These are phyloP conservation scores for Brachyhypopomus gauderio DNA, from an alignment of 2,113 vertebrate species.

Conservation along the genomic window DNA sequence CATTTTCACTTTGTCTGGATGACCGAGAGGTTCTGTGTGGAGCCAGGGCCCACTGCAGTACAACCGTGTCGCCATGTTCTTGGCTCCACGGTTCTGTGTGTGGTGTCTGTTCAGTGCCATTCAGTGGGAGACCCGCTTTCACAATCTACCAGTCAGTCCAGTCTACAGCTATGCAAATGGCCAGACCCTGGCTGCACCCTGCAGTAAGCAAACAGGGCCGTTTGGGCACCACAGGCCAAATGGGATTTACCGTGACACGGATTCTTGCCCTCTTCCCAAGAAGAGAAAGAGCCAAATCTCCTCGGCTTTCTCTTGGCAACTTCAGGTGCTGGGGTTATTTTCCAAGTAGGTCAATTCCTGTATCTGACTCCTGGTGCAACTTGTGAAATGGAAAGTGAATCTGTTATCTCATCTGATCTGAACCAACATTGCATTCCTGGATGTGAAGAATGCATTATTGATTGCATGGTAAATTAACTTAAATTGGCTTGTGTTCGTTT, in stretches of 20 bases:
- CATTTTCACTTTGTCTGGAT: slow-evolving; percentile 57
- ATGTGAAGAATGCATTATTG: slow-evolving; percentile 12
- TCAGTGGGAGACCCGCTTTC: slow-evolving; percentile 34
- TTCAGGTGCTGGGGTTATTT: slow-evolving; percentile 57
- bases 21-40: slow-evolving; percentile 61
- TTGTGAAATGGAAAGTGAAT: slow-evolving; percentile 12
- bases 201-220: slow-evolving; percentile 29
- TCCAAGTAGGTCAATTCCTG: slow-evolving; percentile 22
- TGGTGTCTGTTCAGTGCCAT: slow-evolving; percentile 46
- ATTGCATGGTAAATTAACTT: neutral
- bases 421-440: neutral
- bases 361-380: neutral
- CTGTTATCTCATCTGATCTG: slow-evolving; percentile 5
- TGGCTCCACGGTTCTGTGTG: slow-evolving; percentile 53
- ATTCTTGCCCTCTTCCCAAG: slow-evolving; percentile 40
- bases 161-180: slow-evolving; percentile 41
- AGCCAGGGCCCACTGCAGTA: slow-evolving; percentile 50
- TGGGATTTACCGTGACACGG: slow-evolving; percentile 56
- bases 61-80: slow-evolving; percentile 28
- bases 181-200: slow-evolving; percentile 30
- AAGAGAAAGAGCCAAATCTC: slow-evolving; percentile 47
- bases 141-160: slow-evolving; percentile 36
- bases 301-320: slow-evolving; percentile 52
- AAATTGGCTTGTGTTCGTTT: neutral
- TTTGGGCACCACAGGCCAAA: slow-evolving; percentile 51